Evolutionary conservation across 2,888 invertebrate species (phyloP).

Genomic region (Nymphalis urticae): DNA sequence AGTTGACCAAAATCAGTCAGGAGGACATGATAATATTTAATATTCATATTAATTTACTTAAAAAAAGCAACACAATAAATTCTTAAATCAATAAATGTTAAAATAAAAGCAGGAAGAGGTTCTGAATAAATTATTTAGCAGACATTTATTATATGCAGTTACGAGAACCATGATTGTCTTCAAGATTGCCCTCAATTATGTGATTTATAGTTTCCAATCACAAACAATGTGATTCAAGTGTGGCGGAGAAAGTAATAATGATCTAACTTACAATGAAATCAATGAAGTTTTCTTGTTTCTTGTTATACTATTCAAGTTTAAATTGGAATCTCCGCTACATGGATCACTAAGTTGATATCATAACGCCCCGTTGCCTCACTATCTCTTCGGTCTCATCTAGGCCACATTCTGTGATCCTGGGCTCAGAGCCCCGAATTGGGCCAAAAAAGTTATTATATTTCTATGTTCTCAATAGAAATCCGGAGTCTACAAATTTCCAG

Average conservation of each 20-base stretch:
- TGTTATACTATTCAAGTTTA: slow-evolving; percentile 1
- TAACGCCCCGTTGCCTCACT: too few species aligned
- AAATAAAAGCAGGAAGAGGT: slow-evolving; percentile 5
- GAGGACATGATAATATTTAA: too few species aligned
- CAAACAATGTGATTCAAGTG: slow-evolving; percentile 30
- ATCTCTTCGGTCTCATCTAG: too few species aligned
- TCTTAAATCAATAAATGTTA: neutral
- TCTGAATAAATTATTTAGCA: slow-evolving; percentile 27
- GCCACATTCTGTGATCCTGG: too few species aligned
- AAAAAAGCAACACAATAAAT: too few species aligned
- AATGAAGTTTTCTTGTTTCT: slow-evolving; percentile 14
- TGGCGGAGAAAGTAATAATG: slow-evolving; percentile 18
- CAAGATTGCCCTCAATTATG: slow-evolving; percentile 39
- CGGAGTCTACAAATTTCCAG: too few species aligned
- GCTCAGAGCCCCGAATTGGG: too few species aligned
- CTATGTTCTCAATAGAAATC: too few species aligned
- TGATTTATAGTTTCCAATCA: slow-evolving; percentile 38
- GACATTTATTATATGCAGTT: slow-evolving; percentile 32
- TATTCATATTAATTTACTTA: too few species aligned
- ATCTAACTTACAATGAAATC: slow-evolving; percentile 4
- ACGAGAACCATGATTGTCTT: slow-evolving; percentile 34
- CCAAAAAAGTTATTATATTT: too few species aligned
- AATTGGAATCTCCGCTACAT: slow-evolving; percentile 8
- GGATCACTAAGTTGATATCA: neutral
- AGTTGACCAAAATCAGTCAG: too few species aligned